A percentile compares a stretch with the other conserved stretches of the same genome.
These are phyloP conservation scores for Agrochola macilenta DNA, from an alignment of 2,888 invertebrate genomes.

Conservation along the genomic window DNA sequence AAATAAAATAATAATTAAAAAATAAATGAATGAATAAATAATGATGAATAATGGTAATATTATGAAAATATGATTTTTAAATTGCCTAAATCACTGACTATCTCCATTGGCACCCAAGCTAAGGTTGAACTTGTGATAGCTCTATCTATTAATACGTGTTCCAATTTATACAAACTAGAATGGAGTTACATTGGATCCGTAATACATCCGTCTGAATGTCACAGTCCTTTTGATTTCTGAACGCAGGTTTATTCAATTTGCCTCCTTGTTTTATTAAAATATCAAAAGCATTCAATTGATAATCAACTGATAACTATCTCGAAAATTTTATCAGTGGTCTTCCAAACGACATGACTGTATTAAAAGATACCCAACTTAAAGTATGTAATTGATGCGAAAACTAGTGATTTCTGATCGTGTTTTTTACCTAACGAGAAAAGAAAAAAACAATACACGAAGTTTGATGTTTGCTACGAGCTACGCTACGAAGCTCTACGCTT, in stretches of 20 bases:
- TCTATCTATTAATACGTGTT: no score
- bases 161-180: no score
- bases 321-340: not conserved
- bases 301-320: not conserved
- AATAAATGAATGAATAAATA: no score
- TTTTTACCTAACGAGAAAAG: not conserved
- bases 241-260: not conserved
- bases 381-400: not conserved
- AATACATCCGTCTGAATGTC: not conserved
- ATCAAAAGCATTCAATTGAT: not conserved
- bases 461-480: not conserved
- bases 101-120: no score
- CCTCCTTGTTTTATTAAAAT: not conserved
- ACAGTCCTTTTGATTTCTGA: not conserved
- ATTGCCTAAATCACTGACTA: no score
- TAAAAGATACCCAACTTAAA: not conserved
- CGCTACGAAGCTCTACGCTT: not conserved
- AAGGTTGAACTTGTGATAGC: no score
- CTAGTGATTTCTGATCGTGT: not conserved
- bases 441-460: not conserved
- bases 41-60: no score
- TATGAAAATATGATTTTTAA: no score
- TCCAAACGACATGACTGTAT: not conserved
- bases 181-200: not conserved
- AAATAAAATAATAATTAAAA: no score